Percentiles rank a stretch among this genome's conserved stretches.
Conservation (phyloP, 2,113 vertebrate genomes). For the Azemiops feae region DNA sequence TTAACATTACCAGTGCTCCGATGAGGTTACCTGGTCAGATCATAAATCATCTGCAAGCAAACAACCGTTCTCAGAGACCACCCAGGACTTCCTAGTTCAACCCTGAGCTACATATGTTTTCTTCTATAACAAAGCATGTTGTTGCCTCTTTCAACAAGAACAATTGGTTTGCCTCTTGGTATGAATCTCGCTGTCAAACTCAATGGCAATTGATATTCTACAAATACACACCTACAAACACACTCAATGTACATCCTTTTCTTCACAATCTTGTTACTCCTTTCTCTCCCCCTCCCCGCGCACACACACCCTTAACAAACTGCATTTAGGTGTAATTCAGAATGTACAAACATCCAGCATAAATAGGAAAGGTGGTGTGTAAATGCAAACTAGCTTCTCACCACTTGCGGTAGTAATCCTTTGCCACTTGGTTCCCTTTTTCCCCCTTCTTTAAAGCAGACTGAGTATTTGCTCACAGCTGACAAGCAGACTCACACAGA, state of each 20-base stretch:
- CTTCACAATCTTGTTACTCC: neutral
- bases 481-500: neutral
- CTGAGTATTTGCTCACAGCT: neutral
- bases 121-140: neutral
- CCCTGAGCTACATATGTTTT: neutral
- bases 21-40: neutral
- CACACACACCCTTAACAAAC: neutral
- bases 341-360: neutral
- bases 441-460: neutral
- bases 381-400: neutral
- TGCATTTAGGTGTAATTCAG: neutral
- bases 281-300: neutral
- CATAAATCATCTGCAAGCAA: neutral
- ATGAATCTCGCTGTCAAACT: neutral
- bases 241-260: neutral
- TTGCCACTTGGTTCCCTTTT: neutral
- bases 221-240: neutral
- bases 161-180: neutral
- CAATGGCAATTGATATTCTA: neutral
- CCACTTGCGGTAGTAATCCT: neutral
- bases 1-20: neutral
- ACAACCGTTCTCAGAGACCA: neutral
- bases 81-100: neutral
- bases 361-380: neutral
- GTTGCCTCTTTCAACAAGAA: too few species aligned